Evolutionary conservation across 53 echinoderm and acorn worm species (phyloP).

Genomic region (Holothuria scabra): DNA sequence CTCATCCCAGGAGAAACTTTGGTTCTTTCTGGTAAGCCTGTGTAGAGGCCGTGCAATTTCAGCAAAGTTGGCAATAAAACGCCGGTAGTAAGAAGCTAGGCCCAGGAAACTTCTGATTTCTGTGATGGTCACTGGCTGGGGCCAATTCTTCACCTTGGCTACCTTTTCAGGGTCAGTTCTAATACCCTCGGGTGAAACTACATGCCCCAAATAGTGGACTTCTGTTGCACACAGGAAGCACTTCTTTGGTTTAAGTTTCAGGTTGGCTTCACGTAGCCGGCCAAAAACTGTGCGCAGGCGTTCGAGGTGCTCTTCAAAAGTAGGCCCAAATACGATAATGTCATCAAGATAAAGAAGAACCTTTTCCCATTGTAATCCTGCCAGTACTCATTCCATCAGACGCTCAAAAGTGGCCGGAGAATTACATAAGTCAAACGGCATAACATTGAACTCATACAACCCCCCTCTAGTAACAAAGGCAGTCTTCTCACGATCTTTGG

Average conservation of each 20-base stretch:
- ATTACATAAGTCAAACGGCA: background rate
- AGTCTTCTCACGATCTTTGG: background rate
- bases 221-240: conserved; percentile 3
- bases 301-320: conserved; percentile 40
- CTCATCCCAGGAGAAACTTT: conserved; percentile 37
- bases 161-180: conserved; percentile 34
- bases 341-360: conserved; percentile 73
- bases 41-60: conserved; percentile 53
- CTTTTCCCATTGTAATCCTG: conserved; percentile 76
- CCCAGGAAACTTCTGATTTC: conserved; percentile 64
- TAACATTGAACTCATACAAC: background rate
- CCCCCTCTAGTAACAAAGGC: conserved; percentile 9
- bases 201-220: conserved; percentile 52
- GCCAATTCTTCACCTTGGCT: conserved; percentile 38
- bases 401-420: too few species aligned
- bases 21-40: too few species aligned
- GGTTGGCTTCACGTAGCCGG: background rate
- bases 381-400: too few species aligned
- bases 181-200: too few species aligned
- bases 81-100: conserved; percentile 61
- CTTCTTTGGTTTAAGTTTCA: too few species aligned
- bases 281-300: conserved; percentile 12
- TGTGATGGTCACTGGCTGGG: conserved; percentile 37
- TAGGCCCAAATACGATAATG: conserved; percentile 56
- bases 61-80: conserved; percentile 54